These are phyloP conservation scores for Melanotaenia duboulayi DNA, from an alignment of 2,113 vertebrate species.

Conservation along the genomic window DNA sequence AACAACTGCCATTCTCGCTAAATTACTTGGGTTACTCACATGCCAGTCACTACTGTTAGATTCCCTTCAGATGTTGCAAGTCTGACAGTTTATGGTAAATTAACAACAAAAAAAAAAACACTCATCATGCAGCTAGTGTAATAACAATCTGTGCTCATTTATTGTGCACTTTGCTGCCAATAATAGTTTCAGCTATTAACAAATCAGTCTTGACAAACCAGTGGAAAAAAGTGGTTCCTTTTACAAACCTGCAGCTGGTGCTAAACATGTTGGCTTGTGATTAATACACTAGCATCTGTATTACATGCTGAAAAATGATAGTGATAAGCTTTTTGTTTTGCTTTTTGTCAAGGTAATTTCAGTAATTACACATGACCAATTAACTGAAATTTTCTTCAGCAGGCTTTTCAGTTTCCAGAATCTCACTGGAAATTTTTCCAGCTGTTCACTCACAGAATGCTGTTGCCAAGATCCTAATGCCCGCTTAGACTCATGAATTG, in stretches of 20 bases:
- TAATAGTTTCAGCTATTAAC: neutral
- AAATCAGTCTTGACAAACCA: no score
- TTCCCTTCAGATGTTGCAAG: neutral
- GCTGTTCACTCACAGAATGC: neutral
- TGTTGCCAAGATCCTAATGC: constrained; percentile 1
- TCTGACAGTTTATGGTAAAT: constrained; percentile 22
- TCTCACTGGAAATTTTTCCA: neutral
- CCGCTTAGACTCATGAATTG: neutral
- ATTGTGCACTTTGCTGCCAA: constrained; percentile 25
- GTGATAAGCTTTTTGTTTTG: neutral
- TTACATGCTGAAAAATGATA: neutral
- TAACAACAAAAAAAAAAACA: constrained; percentile 11
- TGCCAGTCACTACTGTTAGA: neutral
- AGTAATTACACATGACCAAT: neutral
- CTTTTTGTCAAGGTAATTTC: neutral
- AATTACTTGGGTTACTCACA: constrained; percentile 1
- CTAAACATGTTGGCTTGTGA: neutral
- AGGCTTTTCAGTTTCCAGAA: neutral
- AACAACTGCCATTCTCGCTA: neutral
- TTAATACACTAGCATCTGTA: neutral
- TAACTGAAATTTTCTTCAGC: neutral
- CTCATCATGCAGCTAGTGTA: constrained; percentile 13
- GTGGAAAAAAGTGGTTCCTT: neutral
- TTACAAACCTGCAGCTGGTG: neutral
- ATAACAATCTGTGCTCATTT: neutral